Evolutionary conservation across 2,888 invertebrate species (phyloP), one percentile per base, ranked within the genome.

Genomic region (Hemaris fuciformis): DNA sequence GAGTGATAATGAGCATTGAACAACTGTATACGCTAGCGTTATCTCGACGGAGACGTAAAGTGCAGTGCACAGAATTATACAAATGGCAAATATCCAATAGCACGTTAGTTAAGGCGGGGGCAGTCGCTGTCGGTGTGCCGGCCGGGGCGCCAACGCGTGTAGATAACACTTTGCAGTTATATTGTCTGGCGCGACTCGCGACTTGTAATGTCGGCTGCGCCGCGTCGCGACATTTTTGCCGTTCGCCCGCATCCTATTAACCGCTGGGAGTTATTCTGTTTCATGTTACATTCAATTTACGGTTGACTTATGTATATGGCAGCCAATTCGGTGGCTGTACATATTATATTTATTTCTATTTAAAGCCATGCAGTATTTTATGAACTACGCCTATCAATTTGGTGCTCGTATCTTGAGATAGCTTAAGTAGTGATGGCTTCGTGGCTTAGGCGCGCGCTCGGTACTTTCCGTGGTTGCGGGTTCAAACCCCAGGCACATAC

Each of bases 1-100:
- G 27, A 27, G 13, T 25, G 0, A 13, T 22, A 43, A 53, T 18
- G 27, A 23, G 18, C 53, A 53, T 53, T 18, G 53, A 18, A 53
- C 27, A 10, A 25, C 27, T 18, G 31, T 18, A 31, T n/a, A 27
- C 18, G 8, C 18, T 10, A 53, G 27, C 53, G 53, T 31, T 53
- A 53, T 53, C 31, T 31, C 43, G 43, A 43, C 31, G 25, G 18
- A 10, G 53, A 53, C 53, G 53, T 53, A 53, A 53, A 53, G 20
- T 53, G 45, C 45, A 45, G n/a, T n/a, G n/a, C n/a, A n/a, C n/a
- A n/a, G 48, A 25, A 25, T 31, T 15, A 31, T 27, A 31, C 53
- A 27, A 53, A 53, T 53, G 53, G 53, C 53, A 53, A 53, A 53
- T 53, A 53, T 31, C 53, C 53, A 53, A 53, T 53, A 25, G 25